Percentiles rank a stretch among this genome's conserved stretches.
These are phyloP conservation scores for Noctua comes DNA, from an alignment of 2,888 invertebrate species.

Conservation along the genomic window DNA sequence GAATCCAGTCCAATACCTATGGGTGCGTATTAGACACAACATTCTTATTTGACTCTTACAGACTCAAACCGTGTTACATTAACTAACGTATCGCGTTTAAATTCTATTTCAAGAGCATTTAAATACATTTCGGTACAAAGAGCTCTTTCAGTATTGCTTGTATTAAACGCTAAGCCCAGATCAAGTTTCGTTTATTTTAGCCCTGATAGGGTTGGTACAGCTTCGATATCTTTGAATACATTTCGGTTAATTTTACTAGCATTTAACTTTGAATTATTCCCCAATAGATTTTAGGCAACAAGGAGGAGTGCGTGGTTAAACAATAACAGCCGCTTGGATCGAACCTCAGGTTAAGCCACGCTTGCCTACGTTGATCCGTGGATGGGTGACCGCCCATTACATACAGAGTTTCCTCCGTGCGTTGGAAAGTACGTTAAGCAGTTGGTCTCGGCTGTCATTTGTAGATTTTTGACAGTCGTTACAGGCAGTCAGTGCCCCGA, in stretches of 20 bases:
- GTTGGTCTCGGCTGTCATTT: too few species aligned
- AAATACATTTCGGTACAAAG: conserved; percentile 34
- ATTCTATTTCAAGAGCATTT: conserved; percentile 35
- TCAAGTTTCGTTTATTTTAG: conserved; percentile 52
- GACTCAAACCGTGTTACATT: not conserved
- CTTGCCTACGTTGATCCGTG: too few species aligned
- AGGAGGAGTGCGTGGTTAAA: too few species aligned
- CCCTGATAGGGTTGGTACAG: conserved; percentile 31
- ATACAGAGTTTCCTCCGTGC: too few species aligned
- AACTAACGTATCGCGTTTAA: not conserved
- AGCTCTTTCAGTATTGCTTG: conserved; percentile 46
- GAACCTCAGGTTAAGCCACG: too few species aligned
- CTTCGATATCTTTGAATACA: not conserved
- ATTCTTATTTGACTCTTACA: not conserved
- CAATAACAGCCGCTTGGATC: too few species aligned
- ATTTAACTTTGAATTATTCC: not conserved
- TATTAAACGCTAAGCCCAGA: conserved; percentile 43
- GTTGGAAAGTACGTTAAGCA: too few species aligned
- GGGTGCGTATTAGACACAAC: not conserved
- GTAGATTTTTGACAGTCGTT: too few species aligned
- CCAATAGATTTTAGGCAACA: not conserved
- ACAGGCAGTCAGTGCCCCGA: too few species aligned
- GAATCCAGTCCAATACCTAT: not conserved
- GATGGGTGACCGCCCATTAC: too few species aligned
- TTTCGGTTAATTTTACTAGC: not conserved